Conservation (phyloP, 1,140 invertebrate genomes). For the Drosophila obscura region DNA sequence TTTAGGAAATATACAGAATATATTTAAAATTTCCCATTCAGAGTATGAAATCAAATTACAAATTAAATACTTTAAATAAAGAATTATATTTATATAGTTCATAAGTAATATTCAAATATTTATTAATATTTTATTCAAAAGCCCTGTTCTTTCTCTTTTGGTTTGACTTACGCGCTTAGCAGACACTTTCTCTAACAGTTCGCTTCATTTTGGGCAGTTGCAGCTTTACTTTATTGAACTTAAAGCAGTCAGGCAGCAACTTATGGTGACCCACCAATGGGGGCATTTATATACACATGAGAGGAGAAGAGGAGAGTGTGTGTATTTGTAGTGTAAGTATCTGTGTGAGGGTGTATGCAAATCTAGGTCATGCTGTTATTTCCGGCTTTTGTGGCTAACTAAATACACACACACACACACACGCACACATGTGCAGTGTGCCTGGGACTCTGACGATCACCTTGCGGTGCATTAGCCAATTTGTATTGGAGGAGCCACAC, state of each 20-base stretch:
- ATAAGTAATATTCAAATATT: too few species aligned
- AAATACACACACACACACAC: conserved; percentile 32
- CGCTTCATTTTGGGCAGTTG: not conserved
- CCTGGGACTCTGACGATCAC: conserved; percentile 44
- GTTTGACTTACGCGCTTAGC: too few species aligned
- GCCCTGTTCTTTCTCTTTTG: too few species aligned
- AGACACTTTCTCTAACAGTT: not conserved
- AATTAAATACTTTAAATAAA: too few species aligned
- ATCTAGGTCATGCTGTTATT: conserved; percentile 76
- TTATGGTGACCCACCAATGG: conserved; percentile 7
- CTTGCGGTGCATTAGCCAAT: conserved; percentile 63
- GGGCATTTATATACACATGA: conserved; percentile 46
- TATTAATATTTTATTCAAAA: too few species aligned
- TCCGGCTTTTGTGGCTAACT: conserved; percentile 69
- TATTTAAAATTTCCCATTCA: too few species aligned
- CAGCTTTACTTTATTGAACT: conserved; percentile 4
- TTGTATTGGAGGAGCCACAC: conserved; percentile 52
- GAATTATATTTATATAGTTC: too few species aligned
- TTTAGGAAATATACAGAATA: too few species aligned
- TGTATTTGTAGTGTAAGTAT: conserved; percentile 3
- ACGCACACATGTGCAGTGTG: conserved; percentile 1
- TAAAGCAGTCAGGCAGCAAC: conserved; percentile 16
- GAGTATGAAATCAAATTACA: too few species aligned
- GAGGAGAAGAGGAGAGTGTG: not conserved
- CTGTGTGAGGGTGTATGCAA: conserved; percentile 36